Conservation (phyloP, 2,113 vertebrate species). For the Bufo gargarizans region DNA sequence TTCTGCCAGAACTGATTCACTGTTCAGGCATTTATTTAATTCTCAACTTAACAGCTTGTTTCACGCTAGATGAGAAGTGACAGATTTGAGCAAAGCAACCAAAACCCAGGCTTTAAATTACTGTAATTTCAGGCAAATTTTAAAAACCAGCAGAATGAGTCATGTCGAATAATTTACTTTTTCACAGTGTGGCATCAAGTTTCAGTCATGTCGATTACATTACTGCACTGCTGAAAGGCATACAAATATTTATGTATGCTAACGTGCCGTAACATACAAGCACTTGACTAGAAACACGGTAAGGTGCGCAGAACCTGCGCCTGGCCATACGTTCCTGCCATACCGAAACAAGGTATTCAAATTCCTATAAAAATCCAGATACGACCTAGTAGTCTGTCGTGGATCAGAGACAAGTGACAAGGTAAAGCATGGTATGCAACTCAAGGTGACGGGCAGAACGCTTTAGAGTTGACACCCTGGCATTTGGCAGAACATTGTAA, state of each 20-base stretch:
- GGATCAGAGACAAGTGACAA: neutral
- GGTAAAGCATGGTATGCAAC: neutral
- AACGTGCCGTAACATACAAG: constrained; percentile 34
- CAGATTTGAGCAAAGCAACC: constrained; percentile 53
- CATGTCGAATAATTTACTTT: constrained; percentile 53
- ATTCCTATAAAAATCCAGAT: too few species aligned
- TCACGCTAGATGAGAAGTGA: constrained; percentile 57
- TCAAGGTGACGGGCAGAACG: neutral
- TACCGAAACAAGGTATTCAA: neutral
- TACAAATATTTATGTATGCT: constrained; percentile 53
- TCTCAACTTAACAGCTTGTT: constrained; percentile 57
- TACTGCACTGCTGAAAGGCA: constrained; percentile 23
- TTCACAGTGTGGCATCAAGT: constrained; percentile 40
- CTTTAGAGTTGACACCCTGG: too few species aligned
- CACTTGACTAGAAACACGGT: constrained; percentile 4
- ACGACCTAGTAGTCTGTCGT: neutral
- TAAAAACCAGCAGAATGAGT: constrained; percentile 52
- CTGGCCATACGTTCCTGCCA: neutral
- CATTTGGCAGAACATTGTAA: too few species aligned
- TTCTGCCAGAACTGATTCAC: constrained; percentile 50
- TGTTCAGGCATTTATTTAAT: constrained; percentile 54
- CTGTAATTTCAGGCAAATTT: constrained; percentile 57
- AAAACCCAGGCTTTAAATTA: constrained; percentile 54
- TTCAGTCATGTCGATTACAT: constrained; percentile 51
- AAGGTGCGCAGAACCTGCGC: neutral